Conservation (phyloP, 2,888 invertebrate species). For the Rhimphoctona megacephalus region DNA sequence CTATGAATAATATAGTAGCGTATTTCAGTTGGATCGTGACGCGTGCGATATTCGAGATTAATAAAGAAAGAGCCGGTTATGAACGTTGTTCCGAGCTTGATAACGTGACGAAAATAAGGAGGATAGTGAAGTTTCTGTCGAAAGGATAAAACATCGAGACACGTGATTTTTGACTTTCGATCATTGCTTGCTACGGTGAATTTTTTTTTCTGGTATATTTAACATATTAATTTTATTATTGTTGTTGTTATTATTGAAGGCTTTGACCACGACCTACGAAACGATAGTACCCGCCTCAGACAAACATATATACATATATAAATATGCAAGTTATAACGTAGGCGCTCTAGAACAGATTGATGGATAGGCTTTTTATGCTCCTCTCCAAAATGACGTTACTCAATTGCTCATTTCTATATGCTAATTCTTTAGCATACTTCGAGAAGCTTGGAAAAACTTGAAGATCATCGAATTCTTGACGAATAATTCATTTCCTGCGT, state of each 20-base stretch:
- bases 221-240: not conserved
- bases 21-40: conserved; percentile 57
- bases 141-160: not conserved
- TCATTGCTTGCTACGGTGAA: not conserved
- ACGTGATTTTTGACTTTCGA: conserved; percentile 20
- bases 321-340: not conserved
- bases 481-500: not conserved
- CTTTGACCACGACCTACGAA: conserved; percentile 63
- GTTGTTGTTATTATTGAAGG: conserved; percentile 13
- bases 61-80: conserved; percentile 21
- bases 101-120: conserved; percentile 9
- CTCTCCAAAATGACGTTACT: not conserved
- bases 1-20: conserved; percentile 54
- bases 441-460: not conserved
- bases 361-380: not conserved
- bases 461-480: not conserved
- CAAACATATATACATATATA: not conserved
- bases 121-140: not conserved
- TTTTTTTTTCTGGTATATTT: not conserved
- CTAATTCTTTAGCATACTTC: not conserved
- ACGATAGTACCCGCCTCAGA: not conserved
- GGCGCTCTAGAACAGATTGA: not conserved
- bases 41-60: conserved; percentile 53
- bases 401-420: not conserved
- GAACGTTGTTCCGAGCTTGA: not conserved